Evolutionary conservation across 2,797 vertebrate genomes (phyloP).

Genomic region (Siniperca obscura): DNA sequence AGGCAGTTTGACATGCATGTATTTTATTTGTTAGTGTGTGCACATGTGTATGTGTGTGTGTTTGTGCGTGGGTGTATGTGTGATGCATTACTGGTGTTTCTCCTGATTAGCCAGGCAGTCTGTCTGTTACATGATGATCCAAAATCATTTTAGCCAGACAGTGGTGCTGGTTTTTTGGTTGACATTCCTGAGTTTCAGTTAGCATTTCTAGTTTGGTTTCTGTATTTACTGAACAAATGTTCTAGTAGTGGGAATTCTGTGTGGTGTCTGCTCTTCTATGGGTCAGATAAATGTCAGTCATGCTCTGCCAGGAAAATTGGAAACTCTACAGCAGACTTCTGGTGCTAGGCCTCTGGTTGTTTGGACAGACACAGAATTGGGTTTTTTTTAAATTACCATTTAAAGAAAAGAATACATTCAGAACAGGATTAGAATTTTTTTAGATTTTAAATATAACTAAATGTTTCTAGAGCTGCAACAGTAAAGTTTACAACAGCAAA

Average conservation of each 20-base stretch:
- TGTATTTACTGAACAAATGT: background rate
- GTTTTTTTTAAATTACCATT: too few relatives aligned
- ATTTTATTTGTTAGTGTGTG: background rate
- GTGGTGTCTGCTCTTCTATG: background rate
- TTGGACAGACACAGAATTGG: background rate
- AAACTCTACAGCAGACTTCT: background rate
- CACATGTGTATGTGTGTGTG: background rate
- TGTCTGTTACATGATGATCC: conserved; percentile 45
- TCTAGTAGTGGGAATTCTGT: background rate
- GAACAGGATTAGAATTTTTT: too few relatives aligned
- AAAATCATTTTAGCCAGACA: background rate
- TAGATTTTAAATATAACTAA: too few relatives aligned
- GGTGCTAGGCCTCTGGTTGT: background rate
- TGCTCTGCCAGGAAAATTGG: background rate
- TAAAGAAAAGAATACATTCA: too few relatives aligned
- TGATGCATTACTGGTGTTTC: conserved; percentile 30
- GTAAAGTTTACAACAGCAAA: too few relatives aligned
- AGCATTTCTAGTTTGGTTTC: background rate
- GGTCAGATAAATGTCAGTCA: background rate
- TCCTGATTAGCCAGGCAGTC: conserved; percentile 44
- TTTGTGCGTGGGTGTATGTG: conserved; percentile 17
- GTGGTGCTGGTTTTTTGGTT: too few relatives aligned
- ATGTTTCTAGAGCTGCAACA: too few relatives aligned
- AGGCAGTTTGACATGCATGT: conserved; percentile 15
- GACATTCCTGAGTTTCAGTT: background rate